A percentile compares a stretch with the other conserved stretches of the same genome.
These are phyloP conservation scores for Pilophorus perplexus DNA, from an alignment of 2,888 invertebrate species.

Conservation along the genomic window DNA sequence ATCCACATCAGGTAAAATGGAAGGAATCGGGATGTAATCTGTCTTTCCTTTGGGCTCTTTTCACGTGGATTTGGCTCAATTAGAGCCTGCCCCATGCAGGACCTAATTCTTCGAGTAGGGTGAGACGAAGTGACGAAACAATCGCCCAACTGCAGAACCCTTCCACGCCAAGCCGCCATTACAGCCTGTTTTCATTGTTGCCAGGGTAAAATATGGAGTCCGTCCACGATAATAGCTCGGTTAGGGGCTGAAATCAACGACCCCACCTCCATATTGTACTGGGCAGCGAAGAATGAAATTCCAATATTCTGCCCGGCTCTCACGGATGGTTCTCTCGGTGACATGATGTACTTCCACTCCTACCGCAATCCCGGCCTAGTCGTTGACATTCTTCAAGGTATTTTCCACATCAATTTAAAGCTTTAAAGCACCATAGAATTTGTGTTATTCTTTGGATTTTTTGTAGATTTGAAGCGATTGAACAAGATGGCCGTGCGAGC, in stretches of 20 bases:
- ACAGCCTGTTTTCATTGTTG: too few species aligned
- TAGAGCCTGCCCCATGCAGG: too few species aligned
- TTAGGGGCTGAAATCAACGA: constrained; percentile 89
- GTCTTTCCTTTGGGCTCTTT: too few species aligned
- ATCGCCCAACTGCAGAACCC: too few species aligned
- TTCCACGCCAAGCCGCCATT: too few species aligned
- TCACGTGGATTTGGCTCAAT: too few species aligned
- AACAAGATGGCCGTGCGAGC: constrained; percentile 95
- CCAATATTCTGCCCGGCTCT: constrained; percentile 97
- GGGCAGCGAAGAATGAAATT: constrained; percentile 94
- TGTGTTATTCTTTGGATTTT: too few species aligned
- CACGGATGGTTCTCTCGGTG: constrained; percentile 95
- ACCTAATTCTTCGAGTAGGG: background rate
- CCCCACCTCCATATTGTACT: constrained; percentile 90
- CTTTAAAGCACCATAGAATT: too few species aligned
- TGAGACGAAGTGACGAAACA: too few species aligned
- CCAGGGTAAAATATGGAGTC: constrained; percentile 71
- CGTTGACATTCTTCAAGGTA: constrained; percentile 85
- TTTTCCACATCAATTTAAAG: constrained; percentile 9
- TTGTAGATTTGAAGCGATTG: constrained; percentile 72
- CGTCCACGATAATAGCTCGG: constrained; percentile 78
- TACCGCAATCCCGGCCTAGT: constrained; percentile 88
- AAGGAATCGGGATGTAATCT: too few species aligned
- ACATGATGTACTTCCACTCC: constrained; percentile 99
- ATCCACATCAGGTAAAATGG: too few species aligned